Evolutionary conservation across 2,888 invertebrate genomes (phyloP).

Genomic region (Volucella inflata): DNA sequence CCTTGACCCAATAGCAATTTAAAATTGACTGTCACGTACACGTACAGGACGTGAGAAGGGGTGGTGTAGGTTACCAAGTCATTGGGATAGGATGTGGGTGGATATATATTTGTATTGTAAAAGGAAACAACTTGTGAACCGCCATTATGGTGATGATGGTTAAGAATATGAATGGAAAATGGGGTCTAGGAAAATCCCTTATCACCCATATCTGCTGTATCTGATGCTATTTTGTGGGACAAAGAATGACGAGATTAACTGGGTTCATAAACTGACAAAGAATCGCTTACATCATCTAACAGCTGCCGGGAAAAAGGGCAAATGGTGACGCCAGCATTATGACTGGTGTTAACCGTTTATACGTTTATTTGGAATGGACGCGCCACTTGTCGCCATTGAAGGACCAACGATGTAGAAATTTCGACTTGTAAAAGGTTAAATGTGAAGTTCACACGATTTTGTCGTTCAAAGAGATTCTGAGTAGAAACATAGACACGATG

Average conservation of each 20-base stretch:
- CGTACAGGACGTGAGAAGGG: slow-evolving; percentile 17
- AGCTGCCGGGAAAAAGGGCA: no score
- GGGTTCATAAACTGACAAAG: not conserved
- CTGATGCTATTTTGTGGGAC: no score
- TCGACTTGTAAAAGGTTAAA: no score
- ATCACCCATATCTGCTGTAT: not conserved
- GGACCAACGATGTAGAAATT: no score
- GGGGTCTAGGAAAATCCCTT: not conserved
- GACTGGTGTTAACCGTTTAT: no score
- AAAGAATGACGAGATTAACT: slow-evolving; percentile 7
- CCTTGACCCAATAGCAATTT: slow-evolving; percentile 52
- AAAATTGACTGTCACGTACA: slow-evolving; percentile 32
- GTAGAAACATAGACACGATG: no score
- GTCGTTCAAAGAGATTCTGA: no score
- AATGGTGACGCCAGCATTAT: no score
- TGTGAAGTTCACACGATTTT: no score
- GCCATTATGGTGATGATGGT: slow-evolving; percentile 8
- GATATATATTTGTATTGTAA: slow-evolving; percentile 2
- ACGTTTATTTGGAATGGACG: no score
- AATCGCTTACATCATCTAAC: not conserved
- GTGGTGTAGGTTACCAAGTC: not conserved
- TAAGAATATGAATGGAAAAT: slow-evolving; percentile 6
- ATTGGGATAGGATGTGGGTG: not conserved
- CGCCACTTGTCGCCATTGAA: no score
- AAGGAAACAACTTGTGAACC: slow-evolving; percentile 26